phyloP scores from a whole-genome alignment of 2,888 invertebrate species.

The Synanthedon formicaeformis region DNA sequence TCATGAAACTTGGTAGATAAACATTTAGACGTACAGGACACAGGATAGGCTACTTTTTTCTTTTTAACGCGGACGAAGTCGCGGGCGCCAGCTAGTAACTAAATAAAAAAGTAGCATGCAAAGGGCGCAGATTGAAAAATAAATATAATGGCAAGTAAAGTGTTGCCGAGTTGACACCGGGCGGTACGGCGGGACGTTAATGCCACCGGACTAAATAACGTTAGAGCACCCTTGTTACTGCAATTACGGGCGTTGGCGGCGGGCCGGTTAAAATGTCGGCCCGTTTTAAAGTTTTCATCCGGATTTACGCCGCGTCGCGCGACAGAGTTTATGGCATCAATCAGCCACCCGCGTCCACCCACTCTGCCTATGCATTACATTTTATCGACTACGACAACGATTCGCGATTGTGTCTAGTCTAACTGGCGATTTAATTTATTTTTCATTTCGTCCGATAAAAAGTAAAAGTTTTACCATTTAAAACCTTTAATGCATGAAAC shows the following conservation, averaged over 20 bases:
- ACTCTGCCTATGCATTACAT: constrained; percentile 6
- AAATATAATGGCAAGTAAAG: constrained; percentile 51
- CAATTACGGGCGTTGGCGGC: constrained; percentile 37
- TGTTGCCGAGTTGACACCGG: constrained; percentile 43
- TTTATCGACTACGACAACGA: constrained; percentile 15
- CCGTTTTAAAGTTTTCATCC: constrained; percentile 48
- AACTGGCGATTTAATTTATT: constrained; percentile 11
- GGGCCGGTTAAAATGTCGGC: constrained; percentile 29
- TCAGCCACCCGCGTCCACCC: constrained; percentile 18
- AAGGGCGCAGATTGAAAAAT: constrained; percentile 39
- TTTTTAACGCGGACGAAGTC: too few relatives aligned
- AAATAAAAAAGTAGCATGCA: constrained; percentile 9
- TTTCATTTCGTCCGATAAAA: too few relatives aligned
- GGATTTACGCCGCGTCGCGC: constrained; percentile 30
- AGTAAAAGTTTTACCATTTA: too few relatives aligned
- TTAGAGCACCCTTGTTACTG: constrained; percentile 65
- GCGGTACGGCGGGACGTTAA: constrained; percentile 49
- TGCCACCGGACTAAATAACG: constrained; percentile 57
- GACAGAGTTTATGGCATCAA: constrained; percentile 48
- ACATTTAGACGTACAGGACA: too few relatives aligned
- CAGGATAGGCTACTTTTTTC: too few relatives aligned
- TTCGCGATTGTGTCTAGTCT: constrained; percentile 24
- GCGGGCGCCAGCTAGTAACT: too few relatives aligned
- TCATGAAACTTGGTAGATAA: too few relatives aligned
- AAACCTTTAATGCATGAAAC: too few relatives aligned